Conservation (phyloP, 2,797 vertebrate genomes). For the Calcarius lapponicus region DNA sequence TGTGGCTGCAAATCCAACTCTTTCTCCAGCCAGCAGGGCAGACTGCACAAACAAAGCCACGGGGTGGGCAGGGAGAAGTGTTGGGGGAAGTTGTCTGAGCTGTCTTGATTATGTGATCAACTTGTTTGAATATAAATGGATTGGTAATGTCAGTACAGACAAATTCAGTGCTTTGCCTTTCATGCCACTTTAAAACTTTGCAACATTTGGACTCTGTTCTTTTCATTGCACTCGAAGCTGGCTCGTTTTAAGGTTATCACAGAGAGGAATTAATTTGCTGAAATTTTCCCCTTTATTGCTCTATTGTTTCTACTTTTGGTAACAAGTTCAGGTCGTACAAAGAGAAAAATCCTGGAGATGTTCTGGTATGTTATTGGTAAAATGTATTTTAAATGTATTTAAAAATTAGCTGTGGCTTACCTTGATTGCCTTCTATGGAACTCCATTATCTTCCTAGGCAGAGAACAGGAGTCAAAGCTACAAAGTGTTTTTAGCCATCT, state of each 20-base stretch:
- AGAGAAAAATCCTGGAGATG: background rate
- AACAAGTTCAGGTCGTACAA: background rate
- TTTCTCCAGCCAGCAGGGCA: background rate
- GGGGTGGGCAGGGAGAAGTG: background rate
- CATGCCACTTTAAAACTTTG: background rate
- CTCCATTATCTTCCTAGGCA: background rate
- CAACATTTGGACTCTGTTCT: background rate
- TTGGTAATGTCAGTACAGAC: background rate
- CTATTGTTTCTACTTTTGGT: background rate
- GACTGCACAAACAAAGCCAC: background rate
- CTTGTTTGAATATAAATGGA: background rate
- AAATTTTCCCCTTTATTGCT: background rate
- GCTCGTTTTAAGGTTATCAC: background rate
- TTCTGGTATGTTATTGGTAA: background rate
- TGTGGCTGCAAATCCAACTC: background rate
- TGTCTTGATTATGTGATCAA: background rate
- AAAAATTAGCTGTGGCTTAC: background rate
- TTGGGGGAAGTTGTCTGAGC: background rate
- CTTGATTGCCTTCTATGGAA: background rate
- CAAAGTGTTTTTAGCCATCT: background rate
- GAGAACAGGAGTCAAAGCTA: background rate
- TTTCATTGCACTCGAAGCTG: background rate
- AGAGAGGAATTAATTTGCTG: background rate
- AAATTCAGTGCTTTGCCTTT: background rate
- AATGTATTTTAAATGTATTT: background rate